A percentile compares a stretch with the other conserved stretches of the same genome.
Conservation (phyloP, 1,140 invertebrate species). For the Pentalonia nigronervosa region DNA sequence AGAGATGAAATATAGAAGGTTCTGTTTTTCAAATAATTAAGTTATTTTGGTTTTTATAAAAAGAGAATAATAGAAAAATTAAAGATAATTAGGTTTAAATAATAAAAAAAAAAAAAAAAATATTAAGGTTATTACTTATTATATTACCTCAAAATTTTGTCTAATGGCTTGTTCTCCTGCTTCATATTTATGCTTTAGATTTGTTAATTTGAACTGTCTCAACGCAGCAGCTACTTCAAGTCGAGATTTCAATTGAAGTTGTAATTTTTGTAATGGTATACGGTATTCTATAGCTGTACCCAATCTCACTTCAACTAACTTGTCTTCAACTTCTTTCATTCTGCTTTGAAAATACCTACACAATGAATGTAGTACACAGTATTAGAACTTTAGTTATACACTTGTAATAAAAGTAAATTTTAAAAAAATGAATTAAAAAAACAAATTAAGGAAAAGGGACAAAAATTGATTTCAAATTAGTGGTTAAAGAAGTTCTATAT, state of each 20-base stretch:
- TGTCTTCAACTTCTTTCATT: constrained; percentile 82
- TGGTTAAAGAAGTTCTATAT: no score
- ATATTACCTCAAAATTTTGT: constrained; percentile 80
- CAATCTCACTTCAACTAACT: constrained; percentile 80
- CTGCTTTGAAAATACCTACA: constrained; percentile 74
- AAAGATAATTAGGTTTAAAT: neutral
- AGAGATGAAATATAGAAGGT: no score
- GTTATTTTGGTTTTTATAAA: neutral
- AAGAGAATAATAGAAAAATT: neutral
- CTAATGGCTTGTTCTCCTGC: constrained; percentile 87
- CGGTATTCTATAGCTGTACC: constrained; percentile 72
- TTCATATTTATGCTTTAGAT: constrained; percentile 86
- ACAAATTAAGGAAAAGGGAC: no score
- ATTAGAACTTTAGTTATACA: no score
- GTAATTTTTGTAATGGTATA: constrained; percentile 81
- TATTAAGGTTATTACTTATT: neutral
- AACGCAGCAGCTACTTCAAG: constrained; percentile 90
- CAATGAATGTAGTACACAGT: neutral
- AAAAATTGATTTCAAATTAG: no score
- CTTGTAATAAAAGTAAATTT: no score
- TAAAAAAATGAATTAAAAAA: no score
- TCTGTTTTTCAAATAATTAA: neutral
- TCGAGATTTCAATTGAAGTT: constrained; percentile 85
- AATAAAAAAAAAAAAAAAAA: constrained; percentile 63
- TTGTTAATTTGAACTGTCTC: constrained; percentile 78